phyloP scores from a whole-genome alignment of 2,113 vertebrate genomes.

The Donacobius atricapilla region DNA sequence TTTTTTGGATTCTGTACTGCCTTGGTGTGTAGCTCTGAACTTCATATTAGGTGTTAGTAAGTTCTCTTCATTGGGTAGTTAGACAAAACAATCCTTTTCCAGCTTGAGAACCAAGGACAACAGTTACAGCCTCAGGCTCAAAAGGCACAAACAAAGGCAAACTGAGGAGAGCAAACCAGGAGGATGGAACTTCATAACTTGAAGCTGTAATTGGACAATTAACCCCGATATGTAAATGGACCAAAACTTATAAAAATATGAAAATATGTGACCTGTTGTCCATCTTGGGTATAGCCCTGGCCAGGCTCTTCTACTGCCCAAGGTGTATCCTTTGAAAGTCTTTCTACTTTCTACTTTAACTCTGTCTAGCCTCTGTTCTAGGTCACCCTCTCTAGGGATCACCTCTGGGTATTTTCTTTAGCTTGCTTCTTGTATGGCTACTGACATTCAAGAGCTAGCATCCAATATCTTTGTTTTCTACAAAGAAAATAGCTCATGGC shows the following conservation, averaged over 20 bases:
- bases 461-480: neutral
- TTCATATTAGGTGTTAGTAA: neutral
- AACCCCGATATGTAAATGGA: neutral
- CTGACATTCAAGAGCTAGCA: neutral
- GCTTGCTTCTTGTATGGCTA: neutral
- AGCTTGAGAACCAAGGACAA: neutral
- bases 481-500: neutral
- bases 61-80: neutral
- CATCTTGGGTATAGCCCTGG: neutral
- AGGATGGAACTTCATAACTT: neutral
- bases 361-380: neutral
- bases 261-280: neutral
- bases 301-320: neutral
- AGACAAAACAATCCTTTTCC: neutral
- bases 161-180: neutral
- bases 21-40: neutral
- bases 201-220: neutral
- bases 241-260: neutral
- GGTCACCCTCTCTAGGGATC: neutral
- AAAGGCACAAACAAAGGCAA: neutral
- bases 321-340: neutral
- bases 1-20: neutral
- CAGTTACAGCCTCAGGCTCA: neutral
- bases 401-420: neutral
- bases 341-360: neutral